A percentile compares a stretch with the other conserved stretches of the same genome.
These are phyloP conservation scores for Propithecus coquereli DNA, from an alignment of 2,113 vertebrate species.

Conservation along the genomic window DNA sequence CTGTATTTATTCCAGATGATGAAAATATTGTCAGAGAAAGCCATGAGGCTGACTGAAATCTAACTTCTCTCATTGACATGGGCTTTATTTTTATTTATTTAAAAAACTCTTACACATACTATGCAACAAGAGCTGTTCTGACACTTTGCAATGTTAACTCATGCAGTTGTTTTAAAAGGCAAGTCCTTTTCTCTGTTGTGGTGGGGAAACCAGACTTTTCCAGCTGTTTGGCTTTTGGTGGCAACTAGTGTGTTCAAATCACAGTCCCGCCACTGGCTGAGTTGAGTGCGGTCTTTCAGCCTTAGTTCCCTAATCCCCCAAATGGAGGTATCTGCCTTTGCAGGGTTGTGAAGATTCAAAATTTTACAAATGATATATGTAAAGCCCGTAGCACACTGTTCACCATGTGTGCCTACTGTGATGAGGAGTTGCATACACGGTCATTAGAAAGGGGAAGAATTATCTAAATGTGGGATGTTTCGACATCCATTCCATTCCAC, in stretches of 20 bases:
- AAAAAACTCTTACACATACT: neutral
- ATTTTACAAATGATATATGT: neutral
- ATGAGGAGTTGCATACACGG: neutral
- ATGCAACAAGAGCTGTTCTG: neutral
- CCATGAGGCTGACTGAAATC: neutral
- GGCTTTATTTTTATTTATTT: neutral
- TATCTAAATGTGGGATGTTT: too few relatives aligned
- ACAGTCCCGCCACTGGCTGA: neutral
- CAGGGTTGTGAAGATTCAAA: neutral
- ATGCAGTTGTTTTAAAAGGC: neutral
- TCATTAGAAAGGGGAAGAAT: neutral
- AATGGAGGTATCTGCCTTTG: neutral
- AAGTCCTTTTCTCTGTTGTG: neutral
- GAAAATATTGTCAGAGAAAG: neutral
- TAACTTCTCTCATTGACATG: neutral
- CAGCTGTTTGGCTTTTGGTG: neutral
- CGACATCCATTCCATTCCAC: neutral
- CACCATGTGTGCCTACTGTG: rapidly evolving
- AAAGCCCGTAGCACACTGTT: neutral
- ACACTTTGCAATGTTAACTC: neutral
- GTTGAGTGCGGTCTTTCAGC: neutral
- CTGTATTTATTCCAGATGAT: neutral
- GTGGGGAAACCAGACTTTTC: neutral
- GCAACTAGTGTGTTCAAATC: neutral
- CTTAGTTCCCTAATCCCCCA: neutral